These are phyloP conservation scores for Emydocephalus ijimae DNA, from an alignment of 2,113 vertebrate genomes.

Conservation along the genomic window DNA sequence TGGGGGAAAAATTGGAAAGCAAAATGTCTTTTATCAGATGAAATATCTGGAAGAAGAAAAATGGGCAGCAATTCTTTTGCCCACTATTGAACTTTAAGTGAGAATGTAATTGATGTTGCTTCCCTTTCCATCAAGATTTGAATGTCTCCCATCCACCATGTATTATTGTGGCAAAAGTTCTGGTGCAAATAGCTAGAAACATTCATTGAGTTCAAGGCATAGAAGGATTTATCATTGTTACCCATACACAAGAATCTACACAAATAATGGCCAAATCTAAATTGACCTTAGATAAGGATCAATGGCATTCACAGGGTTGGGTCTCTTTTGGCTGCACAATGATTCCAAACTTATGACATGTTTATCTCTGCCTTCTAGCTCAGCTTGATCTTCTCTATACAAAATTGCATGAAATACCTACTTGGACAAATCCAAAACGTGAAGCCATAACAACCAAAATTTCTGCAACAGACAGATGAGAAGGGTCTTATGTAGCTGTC, in stretches of 20 bases:
- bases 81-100: not conserved
- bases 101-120: fast-evolving
- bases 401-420: not conserved
- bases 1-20: not conserved
- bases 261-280: not conserved
- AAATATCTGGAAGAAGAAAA: not conserved
- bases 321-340: not conserved
- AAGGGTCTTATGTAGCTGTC: not conserved
- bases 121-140: fast-evolving
- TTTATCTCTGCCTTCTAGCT: not conserved
- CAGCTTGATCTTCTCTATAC: not conserved
- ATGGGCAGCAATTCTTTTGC: not conserved
- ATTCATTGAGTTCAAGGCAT: not conserved
- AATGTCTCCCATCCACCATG: not conserved
- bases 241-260: not conserved
- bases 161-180: not conserved
- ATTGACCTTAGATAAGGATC: not conserved
- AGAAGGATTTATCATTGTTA: not conserved
- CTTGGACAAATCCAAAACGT: not conserved
- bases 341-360: not conserved
- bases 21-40: not conserved
- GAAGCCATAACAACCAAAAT: not conserved
- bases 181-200: not conserved
- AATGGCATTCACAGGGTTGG: not conserved
- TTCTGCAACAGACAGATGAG: not conserved